Evolutionary conservation across 2,113 vertebrate species (phyloP).

Genomic region (Strix aluco): DNA sequence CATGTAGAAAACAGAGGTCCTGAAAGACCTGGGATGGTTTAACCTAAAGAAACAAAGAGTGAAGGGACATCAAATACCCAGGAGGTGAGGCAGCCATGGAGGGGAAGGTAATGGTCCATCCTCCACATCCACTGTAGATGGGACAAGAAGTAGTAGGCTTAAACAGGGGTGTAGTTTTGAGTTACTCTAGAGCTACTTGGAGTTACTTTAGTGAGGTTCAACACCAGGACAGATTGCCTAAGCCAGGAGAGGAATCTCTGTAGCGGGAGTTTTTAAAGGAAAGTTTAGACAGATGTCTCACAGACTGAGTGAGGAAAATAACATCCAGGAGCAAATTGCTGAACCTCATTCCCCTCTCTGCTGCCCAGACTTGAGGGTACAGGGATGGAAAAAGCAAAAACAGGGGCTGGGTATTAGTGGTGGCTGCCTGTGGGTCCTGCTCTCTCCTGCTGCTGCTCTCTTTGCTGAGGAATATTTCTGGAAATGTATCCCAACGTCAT

Average conservation of each 20-base stretch:
- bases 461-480: background rate
- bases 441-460: background rate
- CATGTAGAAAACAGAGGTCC: background rate
- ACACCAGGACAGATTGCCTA: background rate
- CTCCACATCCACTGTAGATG: background rate
- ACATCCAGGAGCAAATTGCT: background rate
- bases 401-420: rapidly evolving
- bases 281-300: background rate
- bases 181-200: background rate
- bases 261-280: background rate
- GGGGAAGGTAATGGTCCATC: background rate
- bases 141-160: background rate
- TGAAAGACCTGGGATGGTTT: background rate
- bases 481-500: background rate
- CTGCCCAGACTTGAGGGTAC: too few relatives aligned
- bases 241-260: background rate
- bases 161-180: background rate
- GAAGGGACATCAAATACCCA: background rate
- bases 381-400: background rate
- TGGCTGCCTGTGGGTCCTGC: background rate
- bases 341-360: background rate
- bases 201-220: background rate
- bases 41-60: background rate
- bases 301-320: background rate
- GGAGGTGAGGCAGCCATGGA: background rate